Evolutionary conservation across 1,140 invertebrate species (phyloP).

Genomic region (Rhagoletis zephyria): DNA sequence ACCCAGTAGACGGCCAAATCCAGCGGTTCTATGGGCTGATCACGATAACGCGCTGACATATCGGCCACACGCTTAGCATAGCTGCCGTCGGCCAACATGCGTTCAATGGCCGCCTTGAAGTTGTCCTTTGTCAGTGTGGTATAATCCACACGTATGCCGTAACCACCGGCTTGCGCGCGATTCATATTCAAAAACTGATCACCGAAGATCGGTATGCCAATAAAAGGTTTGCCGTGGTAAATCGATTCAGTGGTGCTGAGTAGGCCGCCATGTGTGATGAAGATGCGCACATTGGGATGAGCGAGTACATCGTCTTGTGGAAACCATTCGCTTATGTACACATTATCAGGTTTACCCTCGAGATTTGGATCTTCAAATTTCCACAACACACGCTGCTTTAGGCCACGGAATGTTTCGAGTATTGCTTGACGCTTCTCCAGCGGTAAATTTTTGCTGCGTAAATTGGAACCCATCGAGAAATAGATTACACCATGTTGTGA

Average conservation of each 20-base stretch:
- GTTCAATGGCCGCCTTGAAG: slow-evolving; percentile 61
- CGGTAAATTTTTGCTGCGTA: slow-evolving; percentile 75
- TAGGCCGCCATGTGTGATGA: slow-evolving; percentile 83
- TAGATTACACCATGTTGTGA: slow-evolving; percentile 77
- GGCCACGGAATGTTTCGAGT: slow-evolving; percentile 75
- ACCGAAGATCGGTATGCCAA: slow-evolving; percentile 80
- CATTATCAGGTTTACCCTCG: slow-evolving; percentile 76
- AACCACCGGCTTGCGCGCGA: slow-evolving; percentile 73
- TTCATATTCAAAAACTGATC: slow-evolving; percentile 78
- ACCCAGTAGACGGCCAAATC: slow-evolving; percentile 81
- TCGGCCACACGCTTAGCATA: slow-evolving; percentile 63
- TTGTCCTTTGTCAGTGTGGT: slow-evolving; percentile 60
- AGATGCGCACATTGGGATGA: slow-evolving; percentile 79
- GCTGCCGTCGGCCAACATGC: slow-evolving; percentile 59
- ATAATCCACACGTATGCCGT: slow-evolving; percentile 71
- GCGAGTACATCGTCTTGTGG: slow-evolving; percentile 82
- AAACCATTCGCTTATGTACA: slow-evolving; percentile 79
- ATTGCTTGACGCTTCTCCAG: slow-evolving; percentile 74
- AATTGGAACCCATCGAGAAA: slow-evolving; percentile 79
- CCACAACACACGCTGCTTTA: slow-evolving; percentile 79
- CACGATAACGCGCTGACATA: slow-evolving; percentile 77
- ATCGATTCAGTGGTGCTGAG: slow-evolving; percentile 82
- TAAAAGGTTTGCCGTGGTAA: slow-evolving; percentile 80
- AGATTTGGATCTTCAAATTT: slow-evolving; percentile 79
- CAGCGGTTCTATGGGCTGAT: slow-evolving; percentile 77